These are phyloP conservation scores for Lerema accius DNA, from an alignment of 1,140 invertebrate species.

Conservation along the genomic window DNA sequence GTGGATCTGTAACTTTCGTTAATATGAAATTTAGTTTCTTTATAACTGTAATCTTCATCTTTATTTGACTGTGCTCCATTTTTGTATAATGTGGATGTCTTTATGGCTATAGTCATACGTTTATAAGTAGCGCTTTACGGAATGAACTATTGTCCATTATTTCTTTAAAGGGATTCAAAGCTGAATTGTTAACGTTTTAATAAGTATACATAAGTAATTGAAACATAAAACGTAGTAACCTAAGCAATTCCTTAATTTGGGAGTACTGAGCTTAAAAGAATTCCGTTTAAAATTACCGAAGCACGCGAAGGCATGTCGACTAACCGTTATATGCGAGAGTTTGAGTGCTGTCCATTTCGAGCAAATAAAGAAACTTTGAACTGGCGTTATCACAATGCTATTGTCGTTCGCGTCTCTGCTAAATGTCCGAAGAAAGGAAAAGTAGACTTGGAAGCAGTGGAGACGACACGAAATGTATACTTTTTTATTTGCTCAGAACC, in stretches of 20 bases:
- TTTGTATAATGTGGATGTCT: no score
- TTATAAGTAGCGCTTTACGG: no score
- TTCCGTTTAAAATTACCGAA: background rate
- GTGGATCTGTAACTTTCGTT: no score
- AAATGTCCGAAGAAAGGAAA: conserved; percentile 40
- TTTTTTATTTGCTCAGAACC: background rate
- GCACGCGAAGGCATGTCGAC: conserved; percentile 14
- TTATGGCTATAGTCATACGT: no score
- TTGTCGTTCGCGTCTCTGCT: conserved; percentile 37
- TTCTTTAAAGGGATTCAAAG: no score
- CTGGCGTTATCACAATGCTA: conserved; percentile 39
- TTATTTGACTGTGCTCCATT: no score
- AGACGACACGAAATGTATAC: conserved; percentile 22
- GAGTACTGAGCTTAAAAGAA: background rate
- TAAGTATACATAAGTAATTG: no score
- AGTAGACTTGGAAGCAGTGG: background rate
- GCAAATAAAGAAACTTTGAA: conserved; percentile 44
- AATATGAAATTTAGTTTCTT: no score
- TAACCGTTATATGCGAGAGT: conserved; percentile 27
- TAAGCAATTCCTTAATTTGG: no score
- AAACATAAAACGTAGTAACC: background rate
- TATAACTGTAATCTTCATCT: no score
- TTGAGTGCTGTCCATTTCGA: conserved; percentile 37
- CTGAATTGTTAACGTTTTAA: no score
- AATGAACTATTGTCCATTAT: no score